Conservation (phyloP, 2,888 invertebrate species). For the Altica lythri region DNA sequence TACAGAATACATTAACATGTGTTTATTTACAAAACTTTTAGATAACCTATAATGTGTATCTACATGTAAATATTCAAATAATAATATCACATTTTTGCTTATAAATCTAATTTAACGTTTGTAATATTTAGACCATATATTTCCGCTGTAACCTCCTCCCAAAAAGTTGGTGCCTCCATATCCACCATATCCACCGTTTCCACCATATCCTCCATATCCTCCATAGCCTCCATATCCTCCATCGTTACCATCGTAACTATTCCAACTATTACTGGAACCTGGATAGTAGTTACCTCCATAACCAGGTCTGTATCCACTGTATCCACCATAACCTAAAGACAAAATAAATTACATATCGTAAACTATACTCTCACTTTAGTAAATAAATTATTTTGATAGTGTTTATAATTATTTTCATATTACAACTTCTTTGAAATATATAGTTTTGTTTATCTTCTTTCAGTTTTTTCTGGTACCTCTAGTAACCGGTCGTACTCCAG, state of each 20-base stretch:
- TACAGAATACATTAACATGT: too few relatives aligned
- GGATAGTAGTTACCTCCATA: slow-evolving; percentile 28
- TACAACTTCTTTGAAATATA: not conserved
- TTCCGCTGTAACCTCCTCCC: slow-evolving; percentile 37
- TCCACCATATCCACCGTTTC: slow-evolving; percentile 5
- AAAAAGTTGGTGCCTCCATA: slow-evolving; percentile 34
- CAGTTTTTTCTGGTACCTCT: too few relatives aligned
- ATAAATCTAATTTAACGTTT: too few relatives aligned
- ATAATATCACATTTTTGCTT: too few relatives aligned
- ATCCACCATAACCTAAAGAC: too few relatives aligned
- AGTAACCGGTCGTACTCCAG: too few relatives aligned
- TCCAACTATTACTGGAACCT: slow-evolving; percentile 31
- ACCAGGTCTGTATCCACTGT: slow-evolving; percentile 26
- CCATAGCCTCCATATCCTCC: slow-evolving; percentile 8
- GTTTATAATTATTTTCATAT: not conserved
- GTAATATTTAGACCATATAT: slow-evolving; percentile 26
- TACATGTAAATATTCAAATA: too few relatives aligned
- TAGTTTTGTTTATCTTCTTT: too few relatives aligned
- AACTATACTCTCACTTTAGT: too few relatives aligned
- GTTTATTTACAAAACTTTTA: too few relatives aligned
- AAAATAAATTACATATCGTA: too few relatives aligned
- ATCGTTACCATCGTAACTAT: slow-evolving; percentile 31
- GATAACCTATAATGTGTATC: too few relatives aligned
- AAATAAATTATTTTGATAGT: slow-evolving; percentile 15
- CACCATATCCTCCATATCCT: slow-evolving; percentile 7